phyloP scores from a whole-genome alignment of 2,113 vertebrate species.

The Romanogobio albipinnatus region DNA sequence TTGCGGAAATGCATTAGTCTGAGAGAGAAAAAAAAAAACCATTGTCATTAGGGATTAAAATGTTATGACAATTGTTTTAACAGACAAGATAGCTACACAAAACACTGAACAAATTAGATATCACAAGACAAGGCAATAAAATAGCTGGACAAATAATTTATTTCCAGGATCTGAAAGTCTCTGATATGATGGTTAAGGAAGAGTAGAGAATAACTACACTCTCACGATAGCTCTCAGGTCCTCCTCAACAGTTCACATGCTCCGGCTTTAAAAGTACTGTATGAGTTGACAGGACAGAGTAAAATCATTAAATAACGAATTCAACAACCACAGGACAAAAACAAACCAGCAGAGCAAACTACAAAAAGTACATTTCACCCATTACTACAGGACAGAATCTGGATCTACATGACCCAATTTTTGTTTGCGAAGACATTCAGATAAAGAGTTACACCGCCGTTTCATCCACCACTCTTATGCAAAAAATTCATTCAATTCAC shows the following conservation, averaged over 20 bases:
- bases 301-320: slow-evolving; percentile 52
- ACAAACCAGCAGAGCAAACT: slow-evolving; percentile 45
- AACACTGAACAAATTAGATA: background rate
- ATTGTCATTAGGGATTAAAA: background rate
- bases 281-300: slow-evolving; percentile 34
- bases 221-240: slow-evolving; percentile 25
- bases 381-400: slow-evolving; percentile 49
- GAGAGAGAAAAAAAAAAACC: background rate
- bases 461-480: background rate
- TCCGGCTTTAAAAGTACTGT: slow-evolving; percentile 36
- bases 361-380: slow-evolving; percentile 40
- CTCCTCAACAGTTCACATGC: slow-evolving; percentile 21
- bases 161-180: slow-evolving; percentile 60
- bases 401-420: slow-evolving; percentile 24
- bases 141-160: slow-evolving; percentile 71
- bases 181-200: slow-evolving; percentile 50
- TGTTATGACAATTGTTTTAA: background rate
- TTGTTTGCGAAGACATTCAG: slow-evolving; percentile 58
- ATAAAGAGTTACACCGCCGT: slow-evolving; percentile 47
- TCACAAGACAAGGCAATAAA: background rate
- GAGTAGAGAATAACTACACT: slow-evolving; percentile 38
- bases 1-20: background rate
- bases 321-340: slow-evolving; percentile 39
- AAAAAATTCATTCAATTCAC: slow-evolving; percentile 29
- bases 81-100: background rate